Percentiles rank a stretch among this genome's conserved stretches.
phyloP scores from a whole-genome alignment of 2,797 vertebrate genomes.

The Microcaecilia unicolor region DNA sequence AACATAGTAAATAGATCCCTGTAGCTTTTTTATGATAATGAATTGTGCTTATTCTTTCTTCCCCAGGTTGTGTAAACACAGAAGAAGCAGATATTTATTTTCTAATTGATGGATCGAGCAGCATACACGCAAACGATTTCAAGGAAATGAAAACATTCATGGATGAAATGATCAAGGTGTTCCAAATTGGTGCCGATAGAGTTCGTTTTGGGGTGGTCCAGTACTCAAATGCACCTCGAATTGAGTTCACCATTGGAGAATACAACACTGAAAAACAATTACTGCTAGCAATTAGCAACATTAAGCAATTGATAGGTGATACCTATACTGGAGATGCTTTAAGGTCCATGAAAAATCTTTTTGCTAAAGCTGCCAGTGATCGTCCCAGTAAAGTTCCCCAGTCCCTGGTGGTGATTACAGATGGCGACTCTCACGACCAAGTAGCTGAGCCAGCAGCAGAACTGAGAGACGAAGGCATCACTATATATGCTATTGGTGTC shows the following conservation, averaged over 20 bases:
- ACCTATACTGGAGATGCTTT: slow-evolving; percentile 60
- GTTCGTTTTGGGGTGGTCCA: slow-evolving; percentile 66
- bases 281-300: slow-evolving; percentile 45
- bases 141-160: slow-evolving; percentile 71
- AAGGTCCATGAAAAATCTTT: slow-evolving; percentile 43
- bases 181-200: slow-evolving; percentile 51
- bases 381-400: slow-evolving; percentile 38
- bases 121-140: slow-evolving; percentile 54
- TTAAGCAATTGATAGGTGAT: slow-evolving; percentile 50
- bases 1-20: too few species aligned
- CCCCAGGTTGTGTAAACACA: slow-evolving; percentile 60
- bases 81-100: slow-evolving; percentile 81
- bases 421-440: slow-evolving; percentile 54
- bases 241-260: slow-evolving; percentile 49
- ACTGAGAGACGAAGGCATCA: slow-evolving; percentile 44
- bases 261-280: slow-evolving; percentile 25
- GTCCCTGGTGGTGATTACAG: slow-evolving; percentile 72
- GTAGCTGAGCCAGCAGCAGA: slow-evolving; percentile 50
- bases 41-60: neutral
- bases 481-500: slow-evolving; percentile 66
- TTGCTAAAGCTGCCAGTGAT: slow-evolving; percentile 29
- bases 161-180: slow-evolving; percentile 47
- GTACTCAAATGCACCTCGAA: slow-evolving; percentile 28
- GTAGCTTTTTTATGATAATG: too few species aligned
- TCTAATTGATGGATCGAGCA: slow-evolving; percentile 70